These are phyloP conservation scores for Phyllotreta cruciferae DNA, from an alignment of 2,888 invertebrate genomes.

Conservation along the genomic window DNA sequence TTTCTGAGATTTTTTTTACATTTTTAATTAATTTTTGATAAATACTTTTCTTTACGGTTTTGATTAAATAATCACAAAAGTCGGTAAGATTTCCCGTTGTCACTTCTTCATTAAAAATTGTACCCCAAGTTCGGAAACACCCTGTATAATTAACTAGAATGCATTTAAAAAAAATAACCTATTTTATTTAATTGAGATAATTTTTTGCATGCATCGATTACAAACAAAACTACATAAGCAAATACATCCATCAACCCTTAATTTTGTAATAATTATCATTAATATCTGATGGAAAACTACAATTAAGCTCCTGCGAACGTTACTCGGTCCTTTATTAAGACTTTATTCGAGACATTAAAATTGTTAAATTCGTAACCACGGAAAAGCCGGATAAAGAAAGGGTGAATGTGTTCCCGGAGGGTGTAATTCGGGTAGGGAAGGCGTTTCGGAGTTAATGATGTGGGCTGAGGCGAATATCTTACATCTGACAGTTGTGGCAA, in stretches of 20 bases:
- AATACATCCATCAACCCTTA: too few species aligned
- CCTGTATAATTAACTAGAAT: too few species aligned
- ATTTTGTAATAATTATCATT: conserved; percentile 3
- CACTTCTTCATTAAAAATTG: too few species aligned
- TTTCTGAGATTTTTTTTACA: too few species aligned
- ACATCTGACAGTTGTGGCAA: conserved; percentile 13
- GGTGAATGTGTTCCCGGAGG: conserved; percentile 18
- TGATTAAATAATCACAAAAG: too few species aligned
- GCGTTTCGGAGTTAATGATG: conserved; percentile 8
- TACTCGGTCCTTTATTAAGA: conserved; percentile 22
- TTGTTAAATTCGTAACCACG: conserved; percentile 18
- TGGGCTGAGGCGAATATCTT: conserved; percentile 20
- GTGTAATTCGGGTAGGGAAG: conserved; percentile 17
- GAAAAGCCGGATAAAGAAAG: not conserved
- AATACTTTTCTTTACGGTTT: too few species aligned
- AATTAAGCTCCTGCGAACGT: conserved; percentile 13
- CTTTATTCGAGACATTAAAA: conserved; percentile 22
- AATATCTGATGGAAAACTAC: conserved; percentile 16
- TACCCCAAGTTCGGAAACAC: too few species aligned
- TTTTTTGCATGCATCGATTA: not conserved
- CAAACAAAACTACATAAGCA: too few species aligned
- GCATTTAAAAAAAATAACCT: too few species aligned
- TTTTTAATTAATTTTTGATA: too few species aligned
- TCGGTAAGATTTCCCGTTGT: too few species aligned
- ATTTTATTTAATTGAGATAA: too few species aligned